phyloP scores from a whole-genome alignment of 2,113 vertebrate species.

The Plotosus lineatus region DNA sequence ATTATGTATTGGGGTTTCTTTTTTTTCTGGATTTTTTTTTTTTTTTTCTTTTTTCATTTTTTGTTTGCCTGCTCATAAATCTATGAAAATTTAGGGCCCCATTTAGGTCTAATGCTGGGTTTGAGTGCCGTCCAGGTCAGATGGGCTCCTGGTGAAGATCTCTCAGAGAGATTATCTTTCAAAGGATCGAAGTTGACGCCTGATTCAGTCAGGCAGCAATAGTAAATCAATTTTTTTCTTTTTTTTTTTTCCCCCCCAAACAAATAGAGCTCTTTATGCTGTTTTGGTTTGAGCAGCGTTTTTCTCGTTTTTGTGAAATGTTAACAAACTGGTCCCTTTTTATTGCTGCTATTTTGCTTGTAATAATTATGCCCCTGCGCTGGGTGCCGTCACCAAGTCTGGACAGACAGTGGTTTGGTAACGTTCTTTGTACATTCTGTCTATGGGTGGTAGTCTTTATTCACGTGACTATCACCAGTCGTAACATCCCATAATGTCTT shows the following conservation, averaged over 20 bases:
- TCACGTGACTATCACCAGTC: constrained; percentile 52
- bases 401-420: constrained; percentile 48
- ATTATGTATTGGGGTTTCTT: constrained; percentile 57
- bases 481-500: constrained; percentile 54
- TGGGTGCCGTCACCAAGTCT: constrained; percentile 46
- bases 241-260: constrained; percentile 14
- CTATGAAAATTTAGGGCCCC: constrained; percentile 61
- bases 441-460: constrained; percentile 58
- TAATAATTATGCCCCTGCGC: constrained; percentile 62
- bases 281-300: constrained; percentile 48
- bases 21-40: constrained; percentile 4
- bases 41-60: constrained; percentile 40
- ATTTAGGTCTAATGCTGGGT: constrained; percentile 56
- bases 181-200: constrained; percentile 48
- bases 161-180: constrained; percentile 50
- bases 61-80: constrained; percentile 53
- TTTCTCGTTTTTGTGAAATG: constrained; percentile 37
- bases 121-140: constrained; percentile 49
- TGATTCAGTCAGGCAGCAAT: constrained; percentile 55
- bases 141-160: constrained; percentile 43
- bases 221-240: constrained; percentile 58
- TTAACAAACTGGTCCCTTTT: constrained; percentile 30
- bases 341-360: constrained; percentile 14
- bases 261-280: constrained; percentile 48
- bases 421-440: constrained; percentile 53